These are phyloP conservation scores for Melikaiella ostensackeni DNA, from an alignment of 2,888 invertebrate genomes.

Conservation along the genomic window DNA sequence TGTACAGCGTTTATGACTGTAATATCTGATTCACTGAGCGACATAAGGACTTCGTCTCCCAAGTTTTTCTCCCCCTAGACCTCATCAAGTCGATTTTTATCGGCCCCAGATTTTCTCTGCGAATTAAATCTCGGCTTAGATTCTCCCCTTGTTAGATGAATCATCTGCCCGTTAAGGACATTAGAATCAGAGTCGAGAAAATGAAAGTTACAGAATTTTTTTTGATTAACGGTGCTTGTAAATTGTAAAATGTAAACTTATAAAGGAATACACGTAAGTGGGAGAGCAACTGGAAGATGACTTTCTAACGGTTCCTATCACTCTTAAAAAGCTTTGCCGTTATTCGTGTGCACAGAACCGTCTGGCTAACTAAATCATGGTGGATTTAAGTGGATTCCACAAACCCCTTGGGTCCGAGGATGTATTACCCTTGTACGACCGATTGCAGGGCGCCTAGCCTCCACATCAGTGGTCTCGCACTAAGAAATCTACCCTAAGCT, in stretches of 20 bases:
- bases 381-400: slow-evolving; percentile 75
- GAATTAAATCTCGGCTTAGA: slow-evolving; percentile 21
- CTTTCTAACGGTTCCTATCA: slow-evolving; percentile 70
- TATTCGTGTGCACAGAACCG: slow-evolving; percentile 62
- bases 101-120: slow-evolving; percentile 13
- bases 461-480: slow-evolving; percentile 51
- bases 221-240: too few relatives aligned
- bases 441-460: slow-evolving; percentile 58
- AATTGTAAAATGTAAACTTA: background rate
- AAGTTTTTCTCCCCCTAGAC: background rate
- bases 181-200: slow-evolving; percentile 5
- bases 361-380: slow-evolving; percentile 73
- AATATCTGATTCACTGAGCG: slow-evolving; percentile 18
- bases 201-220: too few relatives aligned
- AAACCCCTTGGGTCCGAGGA: slow-evolving; percentile 71
- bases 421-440: slow-evolving; percentile 69
- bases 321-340: slow-evolving; percentile 68
- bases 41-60: slow-evolving; percentile 12
- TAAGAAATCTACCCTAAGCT: slow-evolving; percentile 56
- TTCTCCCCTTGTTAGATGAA: slow-evolving; percentile 12
- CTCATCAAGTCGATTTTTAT: slow-evolving; percentile 27
- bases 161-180: slow-evolving; percentile 17
- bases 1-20: slow-evolving; percentile 33
- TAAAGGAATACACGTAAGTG: slow-evolving; percentile 24
- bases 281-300: slow-evolving; percentile 31